Evolutionary conservation across 2,797 vertebrate species (phyloP).

Genomic region (Decapterus maruadsi): DNA sequence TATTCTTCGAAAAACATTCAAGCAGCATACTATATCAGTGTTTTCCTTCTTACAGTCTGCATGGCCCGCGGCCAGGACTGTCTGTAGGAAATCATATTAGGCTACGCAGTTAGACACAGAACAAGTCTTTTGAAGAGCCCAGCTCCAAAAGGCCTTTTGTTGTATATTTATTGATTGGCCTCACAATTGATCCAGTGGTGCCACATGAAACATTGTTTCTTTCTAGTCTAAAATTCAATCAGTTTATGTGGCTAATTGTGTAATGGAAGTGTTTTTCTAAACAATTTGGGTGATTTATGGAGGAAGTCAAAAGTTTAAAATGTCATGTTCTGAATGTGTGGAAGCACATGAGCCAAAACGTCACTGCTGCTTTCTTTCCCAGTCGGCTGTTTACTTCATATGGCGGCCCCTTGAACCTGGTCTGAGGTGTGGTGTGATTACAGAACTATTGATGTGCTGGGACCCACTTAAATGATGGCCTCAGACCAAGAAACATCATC

Average conservation of each 20-base stretch:
- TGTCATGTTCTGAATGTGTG: not conserved
- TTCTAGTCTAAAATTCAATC: not conserved
- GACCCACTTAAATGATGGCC: not conserved
- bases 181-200: not conserved
- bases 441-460: not conserved
- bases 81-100: not conserved
- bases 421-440: not conserved
- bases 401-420: not conserved
- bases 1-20: not conserved
- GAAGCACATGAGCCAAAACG: constrained; percentile 2
- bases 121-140: not conserved
- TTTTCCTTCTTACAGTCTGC: not conserved
- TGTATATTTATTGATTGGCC: not conserved
- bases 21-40: constrained; percentile 9
- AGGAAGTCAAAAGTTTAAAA: constrained; percentile 1
- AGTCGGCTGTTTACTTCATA: not conserved
- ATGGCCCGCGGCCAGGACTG: not conserved
- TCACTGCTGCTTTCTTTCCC: not conserved
- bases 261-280: not conserved
- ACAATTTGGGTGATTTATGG: not conserved
- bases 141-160: not conserved
- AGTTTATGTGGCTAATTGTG: not conserved
- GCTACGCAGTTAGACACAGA: not conserved
- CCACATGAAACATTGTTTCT: not conserved
- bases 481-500: constrained; percentile 14